These are phyloP conservation scores for human DNA, from an alignment of 2,113 vertebrate species.

Conservation along the genomic window DNA sequence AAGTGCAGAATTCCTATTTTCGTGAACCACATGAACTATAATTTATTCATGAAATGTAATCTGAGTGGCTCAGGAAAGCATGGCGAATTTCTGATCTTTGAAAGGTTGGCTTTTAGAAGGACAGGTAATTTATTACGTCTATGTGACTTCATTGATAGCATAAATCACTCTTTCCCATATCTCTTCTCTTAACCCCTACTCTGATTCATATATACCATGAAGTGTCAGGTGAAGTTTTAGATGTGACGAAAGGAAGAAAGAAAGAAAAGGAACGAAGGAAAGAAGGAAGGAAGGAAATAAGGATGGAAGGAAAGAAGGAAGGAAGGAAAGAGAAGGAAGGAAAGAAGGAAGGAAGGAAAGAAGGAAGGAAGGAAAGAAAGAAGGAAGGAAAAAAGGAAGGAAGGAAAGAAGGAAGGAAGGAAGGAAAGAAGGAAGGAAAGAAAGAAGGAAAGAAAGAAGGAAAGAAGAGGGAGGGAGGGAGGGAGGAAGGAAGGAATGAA, in stretches of 20 bases:
- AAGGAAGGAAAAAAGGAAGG: too few relatives aligned
- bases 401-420: too few relatives aligned
- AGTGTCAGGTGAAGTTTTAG: neutral
- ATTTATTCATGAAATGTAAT: neutral
- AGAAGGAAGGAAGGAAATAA: too few relatives aligned
- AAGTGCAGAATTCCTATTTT: neutral
- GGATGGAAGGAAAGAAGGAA: too few relatives aligned
- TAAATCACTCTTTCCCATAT: neutral
- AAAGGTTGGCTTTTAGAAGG: neutral
- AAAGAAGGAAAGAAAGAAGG: too few relatives aligned
- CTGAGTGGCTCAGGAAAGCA: neutral
- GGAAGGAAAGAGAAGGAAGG: rapidly evolving
- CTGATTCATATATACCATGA: neutral
- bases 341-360: rapidly evolving
- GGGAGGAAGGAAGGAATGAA: too few relatives aligned
- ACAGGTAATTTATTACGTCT: neutral
- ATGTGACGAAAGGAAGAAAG: neutral
- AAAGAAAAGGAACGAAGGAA: rapidly evolving
- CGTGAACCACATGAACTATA: neutral
- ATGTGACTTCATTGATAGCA: neutral
- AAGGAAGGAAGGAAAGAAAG: too few relatives aligned
- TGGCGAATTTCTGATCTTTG: neutral
- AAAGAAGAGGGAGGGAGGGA: too few relatives aligned
- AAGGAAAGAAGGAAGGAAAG: too few relatives aligned
- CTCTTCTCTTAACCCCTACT: neutral